Percentiles rank a stretch among this genome's conserved stretches.
Evolutionary conservation across 2,797 vertebrate species (phyloP).

Genomic region (Eidolon dupreanum): DNA sequence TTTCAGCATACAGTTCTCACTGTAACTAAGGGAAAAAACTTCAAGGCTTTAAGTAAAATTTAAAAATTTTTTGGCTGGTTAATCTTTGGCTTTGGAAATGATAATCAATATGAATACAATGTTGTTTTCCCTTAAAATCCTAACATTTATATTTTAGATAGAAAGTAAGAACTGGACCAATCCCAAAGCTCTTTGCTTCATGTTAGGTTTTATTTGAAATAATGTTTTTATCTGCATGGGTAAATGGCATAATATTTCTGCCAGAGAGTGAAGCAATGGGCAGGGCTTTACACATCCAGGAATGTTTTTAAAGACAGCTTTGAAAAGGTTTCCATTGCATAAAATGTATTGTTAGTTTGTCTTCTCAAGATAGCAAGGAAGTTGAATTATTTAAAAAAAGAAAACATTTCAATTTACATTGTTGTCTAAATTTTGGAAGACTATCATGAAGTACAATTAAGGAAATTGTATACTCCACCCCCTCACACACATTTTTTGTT

Average conservation of each 20-base stretch:
- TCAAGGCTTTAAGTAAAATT: background rate
- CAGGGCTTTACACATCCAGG: background rate
- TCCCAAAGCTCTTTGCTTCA: background rate
- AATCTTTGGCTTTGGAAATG: slow-evolving; percentile 25
- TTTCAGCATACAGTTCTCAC: background rate
- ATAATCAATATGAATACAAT: background rate
- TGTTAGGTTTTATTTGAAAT: slow-evolving; percentile 26
- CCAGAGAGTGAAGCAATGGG: background rate
- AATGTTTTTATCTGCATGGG: slow-evolving; percentile 10
- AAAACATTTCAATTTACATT: background rate
- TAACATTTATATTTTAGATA: slow-evolving; percentile 9
- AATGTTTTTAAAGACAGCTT: slow-evolving; percentile 1
- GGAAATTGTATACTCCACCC: background rate
- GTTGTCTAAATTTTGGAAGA: slow-evolving; percentile 20
- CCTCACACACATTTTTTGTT: background rate
- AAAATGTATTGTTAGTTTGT: background rate
- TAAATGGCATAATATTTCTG: background rate
- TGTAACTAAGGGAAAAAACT: background rate
- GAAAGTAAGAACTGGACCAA: background rate
- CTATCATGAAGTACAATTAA: background rate
- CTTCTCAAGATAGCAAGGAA: slow-evolving; percentile 14
- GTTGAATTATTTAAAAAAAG: slow-evolving; percentile 18
- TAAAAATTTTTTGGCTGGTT: background rate
- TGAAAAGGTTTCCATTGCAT: background rate
- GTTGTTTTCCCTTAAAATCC: background rate